Evolutionary conservation across 2,797 vertebrate species (phyloP).

Genomic region (Saxicola maurus): DNA sequence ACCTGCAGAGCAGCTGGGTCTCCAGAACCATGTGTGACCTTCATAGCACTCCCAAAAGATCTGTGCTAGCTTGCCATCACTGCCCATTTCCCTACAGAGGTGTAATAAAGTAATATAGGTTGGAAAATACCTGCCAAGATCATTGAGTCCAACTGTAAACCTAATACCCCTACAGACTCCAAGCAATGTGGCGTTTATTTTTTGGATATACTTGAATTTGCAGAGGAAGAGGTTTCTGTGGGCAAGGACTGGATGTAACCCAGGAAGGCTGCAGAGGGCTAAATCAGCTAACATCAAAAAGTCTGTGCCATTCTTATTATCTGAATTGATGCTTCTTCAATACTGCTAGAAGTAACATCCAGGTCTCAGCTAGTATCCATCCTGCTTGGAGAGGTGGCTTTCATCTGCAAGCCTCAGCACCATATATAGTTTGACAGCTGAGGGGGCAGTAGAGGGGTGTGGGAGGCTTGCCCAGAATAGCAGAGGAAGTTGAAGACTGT

Average conservation of each 20-base stretch:
- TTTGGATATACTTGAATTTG: neutral
- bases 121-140: neutral
- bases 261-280: neutral
- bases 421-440: neutral
- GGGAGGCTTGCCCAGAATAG: neutral
- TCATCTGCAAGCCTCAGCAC: neutral
- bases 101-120: neutral
- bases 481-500: neutral
- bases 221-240: neutral
- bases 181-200: neutral
- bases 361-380: neutral
- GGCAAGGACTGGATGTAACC: too few species aligned
- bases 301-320: neutral
- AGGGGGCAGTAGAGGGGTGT: neutral
- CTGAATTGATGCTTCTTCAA: neutral
- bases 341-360: slow-evolving; percentile 6
- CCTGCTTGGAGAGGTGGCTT: neutral
- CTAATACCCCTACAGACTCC: neutral
- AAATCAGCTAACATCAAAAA: neutral
- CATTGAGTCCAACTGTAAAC: neutral
- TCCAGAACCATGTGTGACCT: too few species aligned
- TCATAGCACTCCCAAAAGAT: too few species aligned
- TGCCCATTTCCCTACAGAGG: too few species aligned
- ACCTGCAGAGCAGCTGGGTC: too few species aligned
- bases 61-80: too few species aligned